phyloP scores from a whole-genome alignment of 2,797 vertebrate species.

The Delichon dasypus region DNA sequence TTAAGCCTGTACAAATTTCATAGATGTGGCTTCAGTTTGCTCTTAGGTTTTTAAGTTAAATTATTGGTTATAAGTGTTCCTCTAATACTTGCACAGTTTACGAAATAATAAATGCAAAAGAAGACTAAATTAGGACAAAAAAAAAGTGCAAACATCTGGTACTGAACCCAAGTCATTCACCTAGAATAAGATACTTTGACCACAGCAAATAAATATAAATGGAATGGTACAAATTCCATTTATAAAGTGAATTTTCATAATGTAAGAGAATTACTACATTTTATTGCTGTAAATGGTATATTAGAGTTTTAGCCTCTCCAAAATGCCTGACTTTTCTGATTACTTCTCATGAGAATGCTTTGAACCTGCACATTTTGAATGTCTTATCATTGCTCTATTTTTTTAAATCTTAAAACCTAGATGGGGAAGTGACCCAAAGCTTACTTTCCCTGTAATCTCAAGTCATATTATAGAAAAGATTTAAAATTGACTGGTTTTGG shows the following conservation, averaged over 20 bases:
- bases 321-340: slow-evolving; percentile 1
- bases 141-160: slow-evolving; percentile 1
- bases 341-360: not conserved
- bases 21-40: not conserved
- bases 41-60: not conserved
- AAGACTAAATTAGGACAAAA: not conserved
- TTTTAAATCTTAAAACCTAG: not conserved
- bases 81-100: not conserved
- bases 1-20: not conserved
- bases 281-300: not conserved
- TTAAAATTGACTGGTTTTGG: not conserved
- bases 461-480: not conserved
- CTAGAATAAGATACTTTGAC: not conserved
- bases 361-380: not conserved
- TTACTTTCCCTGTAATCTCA: not conserved
- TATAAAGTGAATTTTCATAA: slow-evolving; percentile 9
- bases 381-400: not conserved
- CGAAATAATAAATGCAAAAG: not conserved
- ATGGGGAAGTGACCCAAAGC: not conserved
- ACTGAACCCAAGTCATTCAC: not conserved
- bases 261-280: not conserved
- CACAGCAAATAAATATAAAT: slow-evolving; percentile 35
- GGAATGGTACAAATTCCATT: not conserved
- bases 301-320: not conserved
- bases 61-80: not conserved